Conservation (phyloP, 2,888 invertebrate genomes). For the Scaptomyza caliginosa region DNA sequence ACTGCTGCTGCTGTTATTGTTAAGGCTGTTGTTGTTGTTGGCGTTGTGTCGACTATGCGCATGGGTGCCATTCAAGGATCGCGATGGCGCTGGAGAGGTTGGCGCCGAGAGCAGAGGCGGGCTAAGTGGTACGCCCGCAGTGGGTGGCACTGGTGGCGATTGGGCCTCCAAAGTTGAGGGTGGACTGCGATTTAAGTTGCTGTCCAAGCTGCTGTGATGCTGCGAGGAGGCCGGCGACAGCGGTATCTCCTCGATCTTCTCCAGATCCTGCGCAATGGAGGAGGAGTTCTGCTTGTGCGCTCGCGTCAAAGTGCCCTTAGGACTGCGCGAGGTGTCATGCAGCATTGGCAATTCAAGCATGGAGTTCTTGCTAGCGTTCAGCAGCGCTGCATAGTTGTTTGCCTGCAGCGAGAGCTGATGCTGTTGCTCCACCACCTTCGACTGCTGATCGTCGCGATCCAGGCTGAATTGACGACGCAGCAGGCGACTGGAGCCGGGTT, state of each 20-base stretch:
- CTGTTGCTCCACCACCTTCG: slow-evolving; percentile 69
- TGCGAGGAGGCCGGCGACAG: slow-evolving; percentile 85
- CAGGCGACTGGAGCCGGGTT: slow-evolving; percentile 85
- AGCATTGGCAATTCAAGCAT: slow-evolving; percentile 82
- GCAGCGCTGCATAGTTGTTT: slow-evolving; percentile 57
- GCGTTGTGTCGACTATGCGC: slow-evolving; percentile 39
- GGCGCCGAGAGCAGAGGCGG: slow-evolving; percentile 75
- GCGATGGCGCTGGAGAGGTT: slow-evolving; percentile 78
- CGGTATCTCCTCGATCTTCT: slow-evolving; percentile 89
- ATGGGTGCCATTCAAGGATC: slow-evolving; percentile 69
- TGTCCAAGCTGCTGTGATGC: slow-evolving; percentile 83
- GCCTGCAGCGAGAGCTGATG: slow-evolving; percentile 74
- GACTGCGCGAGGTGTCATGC: slow-evolving; percentile 82
- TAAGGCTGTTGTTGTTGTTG: slow-evolving; percentile 32
- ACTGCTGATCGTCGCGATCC: slow-evolving; percentile 87
- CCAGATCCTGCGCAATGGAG: slow-evolving; percentile 88
- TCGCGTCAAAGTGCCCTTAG: slow-evolving; percentile 78
- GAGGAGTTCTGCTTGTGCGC: slow-evolving; percentile 89
- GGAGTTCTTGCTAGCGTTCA: slow-evolving; percentile 67
- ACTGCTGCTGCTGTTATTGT: slow-evolving; percentile 23
- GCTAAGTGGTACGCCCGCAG: slow-evolving; percentile 24
- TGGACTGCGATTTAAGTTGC: slow-evolving; percentile 83
- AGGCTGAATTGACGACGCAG: slow-evolving; percentile 89
- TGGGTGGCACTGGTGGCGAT: slow-evolving; percentile 58
- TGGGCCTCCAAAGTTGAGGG: slow-evolving; percentile 79